A percentile compares a stretch with the other conserved stretches of the same genome.
phyloP scores from a whole-genome alignment of 2,888 invertebrate genomes.

The Villa cingulata region DNA sequence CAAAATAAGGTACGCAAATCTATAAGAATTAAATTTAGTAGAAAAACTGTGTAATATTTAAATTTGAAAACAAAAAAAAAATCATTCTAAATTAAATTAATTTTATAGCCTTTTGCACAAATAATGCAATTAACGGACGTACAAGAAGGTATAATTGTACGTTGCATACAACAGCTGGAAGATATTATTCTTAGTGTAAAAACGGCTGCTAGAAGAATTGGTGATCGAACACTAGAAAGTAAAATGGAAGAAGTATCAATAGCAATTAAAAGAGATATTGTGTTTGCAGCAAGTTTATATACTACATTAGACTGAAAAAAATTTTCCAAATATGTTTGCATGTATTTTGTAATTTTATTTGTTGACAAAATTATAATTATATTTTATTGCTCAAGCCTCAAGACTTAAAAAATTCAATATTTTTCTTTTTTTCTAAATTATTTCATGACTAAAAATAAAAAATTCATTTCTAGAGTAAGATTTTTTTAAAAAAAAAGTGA shows the following conservation, averaged over 20 bases:
- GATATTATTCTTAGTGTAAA: slow-evolving; percentile 81
- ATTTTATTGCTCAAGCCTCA: too few species aligned
- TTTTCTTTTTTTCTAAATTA: too few species aligned
- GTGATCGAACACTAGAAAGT: slow-evolving; percentile 76
- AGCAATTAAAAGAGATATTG: slow-evolving; percentile 91
- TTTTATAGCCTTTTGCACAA: slow-evolving; percentile 68
- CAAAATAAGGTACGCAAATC: slow-evolving; percentile 51
- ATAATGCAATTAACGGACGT: slow-evolving; percentile 87
- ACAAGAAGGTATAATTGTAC: slow-evolving; percentile 95
- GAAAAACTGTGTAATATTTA: too few species aligned
- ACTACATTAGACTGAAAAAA: slow-evolving; percentile 42
- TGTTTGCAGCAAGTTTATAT: slow-evolving; percentile 94
- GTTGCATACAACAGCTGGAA: slow-evolving; percentile 91
- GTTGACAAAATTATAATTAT: too few species aligned
- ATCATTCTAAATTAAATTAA: not conserved
- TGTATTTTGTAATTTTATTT: too few species aligned
- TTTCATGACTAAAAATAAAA: too few species aligned
- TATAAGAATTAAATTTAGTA: too few species aligned
- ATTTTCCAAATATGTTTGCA: too few species aligned
- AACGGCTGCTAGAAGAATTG: slow-evolving; percentile 84
- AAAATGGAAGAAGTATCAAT: slow-evolving; percentile 94
- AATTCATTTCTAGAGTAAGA: too few species aligned
- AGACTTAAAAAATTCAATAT: too few species aligned
- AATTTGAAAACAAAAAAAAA: not conserved
- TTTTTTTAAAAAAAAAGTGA: too few species aligned